A percentile compares a stretch with the other conserved stretches of the same genome.
Evolutionary conservation across 2,888 invertebrate species (phyloP).

Genomic region (Phlogophora meticulosa): DNA sequence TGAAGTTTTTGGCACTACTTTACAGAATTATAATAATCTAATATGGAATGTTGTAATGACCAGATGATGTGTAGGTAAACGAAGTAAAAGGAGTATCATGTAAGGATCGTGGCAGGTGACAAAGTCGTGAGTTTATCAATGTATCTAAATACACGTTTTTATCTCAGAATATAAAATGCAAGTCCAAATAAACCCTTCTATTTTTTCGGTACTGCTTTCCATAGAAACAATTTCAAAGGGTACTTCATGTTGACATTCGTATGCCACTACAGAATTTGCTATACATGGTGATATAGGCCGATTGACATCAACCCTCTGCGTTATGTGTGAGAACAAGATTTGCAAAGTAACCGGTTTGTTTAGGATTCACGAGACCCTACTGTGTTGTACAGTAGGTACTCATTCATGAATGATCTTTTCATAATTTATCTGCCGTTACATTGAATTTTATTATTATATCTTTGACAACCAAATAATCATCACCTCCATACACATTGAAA

Average conservation of each 20-base stretch:
- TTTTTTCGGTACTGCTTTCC: too few relatives aligned
- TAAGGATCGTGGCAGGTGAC: too few relatives aligned
- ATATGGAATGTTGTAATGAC: neutral
- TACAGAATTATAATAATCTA: neutral
- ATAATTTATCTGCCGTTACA: neutral
- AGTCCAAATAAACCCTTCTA: too few relatives aligned
- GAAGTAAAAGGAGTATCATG: too few relatives aligned
- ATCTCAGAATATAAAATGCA: too few relatives aligned
- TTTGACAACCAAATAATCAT: neutral
- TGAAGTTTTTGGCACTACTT: constrained; percentile 1
- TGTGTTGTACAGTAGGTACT: neutral
- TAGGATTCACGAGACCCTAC: constrained; percentile 5
- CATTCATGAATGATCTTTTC: neutral
- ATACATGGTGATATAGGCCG: too few relatives aligned
- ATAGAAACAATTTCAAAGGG: too few relatives aligned
- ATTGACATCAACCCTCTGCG: neutral
- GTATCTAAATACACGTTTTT: too few relatives aligned
- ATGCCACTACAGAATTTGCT: too few relatives aligned
- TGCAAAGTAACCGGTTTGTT: neutral
- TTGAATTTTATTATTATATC: constrained; percentile 16
- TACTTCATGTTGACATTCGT: too few relatives aligned
- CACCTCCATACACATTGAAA: neutral
- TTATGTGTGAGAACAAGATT: neutral
- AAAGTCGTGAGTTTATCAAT: too few relatives aligned
- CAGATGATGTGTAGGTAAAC: too few relatives aligned